A percentile compares a stretch with the other conserved stretches of the same genome.
phyloP scores from a whole-genome alignment of 2,113 vertebrate species.

The Monarcha castaneiventris region DNA sequence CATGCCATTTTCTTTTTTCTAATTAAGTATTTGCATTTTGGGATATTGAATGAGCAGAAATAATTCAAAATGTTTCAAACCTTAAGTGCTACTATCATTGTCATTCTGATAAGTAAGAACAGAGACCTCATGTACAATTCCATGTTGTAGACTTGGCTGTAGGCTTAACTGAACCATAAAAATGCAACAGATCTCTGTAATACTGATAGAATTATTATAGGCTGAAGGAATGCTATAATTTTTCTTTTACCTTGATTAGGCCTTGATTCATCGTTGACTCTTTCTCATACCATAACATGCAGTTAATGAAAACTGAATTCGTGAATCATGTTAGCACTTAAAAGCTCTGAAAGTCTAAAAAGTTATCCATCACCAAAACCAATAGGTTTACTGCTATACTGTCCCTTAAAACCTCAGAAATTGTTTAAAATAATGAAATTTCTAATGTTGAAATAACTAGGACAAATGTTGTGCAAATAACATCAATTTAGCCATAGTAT shows the following conservation, averaged over 20 bases:
- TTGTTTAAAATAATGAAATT: constrained; percentile 1
- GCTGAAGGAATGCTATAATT: background rate
- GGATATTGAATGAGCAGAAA: background rate
- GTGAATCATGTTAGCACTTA: background rate
- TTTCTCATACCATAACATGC: background rate
- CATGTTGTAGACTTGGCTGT: background rate
- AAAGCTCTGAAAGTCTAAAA: background rate
- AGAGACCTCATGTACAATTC: background rate
- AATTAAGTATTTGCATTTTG: background rate
- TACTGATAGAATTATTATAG: background rate
- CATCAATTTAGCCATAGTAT: background rate
- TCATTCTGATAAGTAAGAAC: background rate
- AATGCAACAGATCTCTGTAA: background rate
- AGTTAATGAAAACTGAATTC: background rate
- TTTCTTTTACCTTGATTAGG: background rate
- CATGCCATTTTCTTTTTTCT: background rate
- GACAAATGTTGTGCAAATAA: background rate
- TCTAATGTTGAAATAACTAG: background rate
- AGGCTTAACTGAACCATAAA: background rate
- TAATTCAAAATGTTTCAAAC: background rate
- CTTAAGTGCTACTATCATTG: background rate
- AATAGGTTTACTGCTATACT: background rate
- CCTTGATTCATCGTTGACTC: background rate
- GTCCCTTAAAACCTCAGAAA: background rate
- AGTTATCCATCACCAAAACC: background rate